phyloP scores from a whole-genome alignment of 2,888 invertebrate genomes.

The Trissolcus japonicus region DNA sequence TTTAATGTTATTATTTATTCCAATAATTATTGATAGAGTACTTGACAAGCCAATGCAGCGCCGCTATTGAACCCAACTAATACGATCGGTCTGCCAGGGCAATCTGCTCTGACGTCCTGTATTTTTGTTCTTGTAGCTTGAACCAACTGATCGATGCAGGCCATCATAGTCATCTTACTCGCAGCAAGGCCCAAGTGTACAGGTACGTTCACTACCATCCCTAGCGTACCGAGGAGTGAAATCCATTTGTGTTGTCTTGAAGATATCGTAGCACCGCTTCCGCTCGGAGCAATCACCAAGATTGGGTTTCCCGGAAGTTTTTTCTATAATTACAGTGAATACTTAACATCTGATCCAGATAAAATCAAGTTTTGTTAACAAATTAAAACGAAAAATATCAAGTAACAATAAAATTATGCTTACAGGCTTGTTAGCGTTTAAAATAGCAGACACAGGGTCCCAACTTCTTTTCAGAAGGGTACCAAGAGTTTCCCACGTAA shows the following conservation, averaged over 20 bases:
- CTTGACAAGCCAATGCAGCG: conserved; percentile 85
- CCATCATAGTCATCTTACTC: conserved; percentile 77
- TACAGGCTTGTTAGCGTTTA: conserved; percentile 81
- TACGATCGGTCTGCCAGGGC: conserved; percentile 83
- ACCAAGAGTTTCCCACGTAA: conserved; percentile 81
- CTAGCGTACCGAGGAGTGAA: conserved; percentile 81
- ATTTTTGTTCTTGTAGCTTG: conserved; percentile 84
- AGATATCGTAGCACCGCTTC: conserved; percentile 74
- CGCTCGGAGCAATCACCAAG: conserved; percentile 81
- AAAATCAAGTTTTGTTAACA: too few relatives aligned
- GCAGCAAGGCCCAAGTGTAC: conserved; percentile 76
- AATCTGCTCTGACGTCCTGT: conserved; percentile 82
- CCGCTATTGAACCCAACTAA: conserved; percentile 88
- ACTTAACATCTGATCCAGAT: neutral
- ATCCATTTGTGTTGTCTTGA: conserved; percentile 84
- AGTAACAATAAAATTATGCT: conserved; percentile 58
- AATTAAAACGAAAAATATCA: neutral
- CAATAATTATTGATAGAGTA: conserved; percentile 60
- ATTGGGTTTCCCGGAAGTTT: conserved; percentile 84
- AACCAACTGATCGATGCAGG: conserved; percentile 81
- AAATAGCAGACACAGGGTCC: conserved; percentile 82
- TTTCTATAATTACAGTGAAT: conserved; percentile 72
- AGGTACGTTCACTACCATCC: conserved; percentile 82
- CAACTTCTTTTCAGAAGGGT: conserved; percentile 83
- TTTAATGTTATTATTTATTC: too few relatives aligned